Evolutionary conservation across 1,140 invertebrate species (phyloP).

Genomic region (Drosophila micromelanica): DNA sequence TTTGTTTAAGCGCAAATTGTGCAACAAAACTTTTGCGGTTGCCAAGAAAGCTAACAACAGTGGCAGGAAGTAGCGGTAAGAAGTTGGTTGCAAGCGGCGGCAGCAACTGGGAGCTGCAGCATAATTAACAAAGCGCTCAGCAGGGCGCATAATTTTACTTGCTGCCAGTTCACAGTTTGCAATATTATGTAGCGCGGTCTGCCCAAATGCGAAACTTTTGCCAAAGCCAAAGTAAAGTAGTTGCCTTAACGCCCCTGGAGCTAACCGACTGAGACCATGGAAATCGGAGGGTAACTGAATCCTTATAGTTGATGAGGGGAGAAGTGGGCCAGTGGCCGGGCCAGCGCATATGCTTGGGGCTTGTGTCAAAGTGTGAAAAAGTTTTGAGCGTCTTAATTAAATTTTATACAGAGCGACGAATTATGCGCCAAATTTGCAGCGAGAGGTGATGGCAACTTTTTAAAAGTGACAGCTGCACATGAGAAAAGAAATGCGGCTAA

Average conservation of each 20-base stretch:
- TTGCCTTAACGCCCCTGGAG: conserved; percentile 66
- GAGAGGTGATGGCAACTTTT: conserved; percentile 61
- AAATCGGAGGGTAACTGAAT: conserved; percentile 31
- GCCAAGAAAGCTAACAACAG: conserved; percentile 66
- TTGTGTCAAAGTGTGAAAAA: conserved; percentile 81
- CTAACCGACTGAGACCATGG: conserved; percentile 42
- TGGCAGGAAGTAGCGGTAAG: conserved; percentile 33
- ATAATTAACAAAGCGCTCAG: conserved; percentile 82
- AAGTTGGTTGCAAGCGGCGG: conserved; percentile 11
- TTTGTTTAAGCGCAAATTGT: conserved; percentile 81
- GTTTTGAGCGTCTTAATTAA: conserved; percentile 80
- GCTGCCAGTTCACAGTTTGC: conserved; percentile 49
- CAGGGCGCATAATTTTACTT: conserved; percentile 74
- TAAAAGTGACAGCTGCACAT: conserved; percentile 77
- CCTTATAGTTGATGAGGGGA: neutral
- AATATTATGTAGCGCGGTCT: conserved; percentile 58
- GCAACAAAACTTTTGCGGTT: conserved; percentile 80
- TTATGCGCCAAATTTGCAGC: conserved; percentile 46
- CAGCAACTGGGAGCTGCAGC: conserved; percentile 51
- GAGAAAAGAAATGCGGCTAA: conserved; percentile 40
- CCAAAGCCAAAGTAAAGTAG: conserved; percentile 74
- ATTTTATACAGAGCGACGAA: conserved; percentile 72
- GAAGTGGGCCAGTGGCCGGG: conserved; percentile 6
- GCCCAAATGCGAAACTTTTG: conserved; percentile 49
- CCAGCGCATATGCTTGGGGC: conserved; percentile 68